phyloP scores from a whole-genome alignment of 2,888 invertebrate genomes.

The Hanleya hanleyi region DNA sequence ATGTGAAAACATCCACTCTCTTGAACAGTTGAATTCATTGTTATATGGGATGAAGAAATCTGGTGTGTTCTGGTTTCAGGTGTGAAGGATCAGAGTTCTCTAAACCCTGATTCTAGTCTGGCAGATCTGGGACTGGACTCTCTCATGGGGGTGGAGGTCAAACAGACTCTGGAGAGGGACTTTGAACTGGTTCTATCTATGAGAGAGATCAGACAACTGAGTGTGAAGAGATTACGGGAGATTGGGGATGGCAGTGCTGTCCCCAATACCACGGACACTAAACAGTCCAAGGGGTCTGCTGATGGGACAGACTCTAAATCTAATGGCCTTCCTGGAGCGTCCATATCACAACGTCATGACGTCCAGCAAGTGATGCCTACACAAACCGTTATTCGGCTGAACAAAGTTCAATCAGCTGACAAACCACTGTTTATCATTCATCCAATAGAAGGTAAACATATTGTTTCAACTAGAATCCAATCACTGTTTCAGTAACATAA shows the following conservation, averaged over 20 bases:
- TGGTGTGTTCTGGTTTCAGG: slow-evolving; percentile 77
- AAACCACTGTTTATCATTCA: slow-evolving; percentile 68
- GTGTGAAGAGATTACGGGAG: slow-evolving; percentile 53
- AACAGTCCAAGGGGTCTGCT: not conserved
- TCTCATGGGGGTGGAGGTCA: slow-evolving; percentile 99
- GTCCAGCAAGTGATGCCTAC: slow-evolving; percentile 80
- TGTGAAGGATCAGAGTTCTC: slow-evolving; percentile 87
- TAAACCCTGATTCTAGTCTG: slow-evolving; percentile 84
- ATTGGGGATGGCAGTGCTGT: not conserved
- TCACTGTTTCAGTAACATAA: too few species aligned
- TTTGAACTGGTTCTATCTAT: slow-evolving; percentile 93
- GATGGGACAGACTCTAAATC: not conserved
- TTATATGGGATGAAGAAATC: too few species aligned
- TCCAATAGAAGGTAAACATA: slow-evolving; percentile 69
- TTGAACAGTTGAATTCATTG: too few species aligned
- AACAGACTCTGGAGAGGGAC: slow-evolving; percentile 93
- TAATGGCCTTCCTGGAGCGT: not conserved
- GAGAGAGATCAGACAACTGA: slow-evolving; percentile 86
- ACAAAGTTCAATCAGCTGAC: slow-evolving; percentile 33
- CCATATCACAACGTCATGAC: slow-evolving; percentile 43
- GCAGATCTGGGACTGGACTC: slow-evolving; percentile 99
- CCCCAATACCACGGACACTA: not conserved
- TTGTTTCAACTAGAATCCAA: too few species aligned
- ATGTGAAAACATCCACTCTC: too few species aligned
- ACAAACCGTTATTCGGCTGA: slow-evolving; percentile 80